Conservation (phyloP, 2,888 invertebrate genomes). For the Drosophila glabriapex region DNA sequence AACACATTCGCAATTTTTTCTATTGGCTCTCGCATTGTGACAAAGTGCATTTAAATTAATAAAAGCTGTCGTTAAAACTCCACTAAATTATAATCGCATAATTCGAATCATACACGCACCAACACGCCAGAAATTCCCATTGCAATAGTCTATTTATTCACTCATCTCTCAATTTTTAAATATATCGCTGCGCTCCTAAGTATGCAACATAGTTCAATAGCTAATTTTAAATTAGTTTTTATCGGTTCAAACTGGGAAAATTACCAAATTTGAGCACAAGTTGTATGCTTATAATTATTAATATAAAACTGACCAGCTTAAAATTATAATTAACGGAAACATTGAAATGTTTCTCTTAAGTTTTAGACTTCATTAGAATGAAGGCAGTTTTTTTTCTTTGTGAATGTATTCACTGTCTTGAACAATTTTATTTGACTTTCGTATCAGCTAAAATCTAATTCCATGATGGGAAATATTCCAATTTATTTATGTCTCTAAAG, state of each 20-base stretch:
- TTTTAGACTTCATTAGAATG: neutral
- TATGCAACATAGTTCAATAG: conserved; percentile 35
- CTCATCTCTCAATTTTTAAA: conserved; percentile 2
- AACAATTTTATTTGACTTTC: neutral
- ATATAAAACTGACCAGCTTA: neutral
- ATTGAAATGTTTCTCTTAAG: neutral
- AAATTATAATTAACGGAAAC: neutral
- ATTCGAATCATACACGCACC: conserved; percentile 50
- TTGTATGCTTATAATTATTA: neutral
- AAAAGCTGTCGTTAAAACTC: conserved; percentile 41
- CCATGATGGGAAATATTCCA: neutral
- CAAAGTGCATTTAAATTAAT: conserved; percentile 38
- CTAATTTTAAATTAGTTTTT: neutral
- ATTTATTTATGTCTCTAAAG: neutral
- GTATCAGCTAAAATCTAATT: neutral
- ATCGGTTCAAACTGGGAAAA: no score
- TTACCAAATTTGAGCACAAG: neutral
- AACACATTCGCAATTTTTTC: neutral
- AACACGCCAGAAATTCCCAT: conserved; percentile 24
- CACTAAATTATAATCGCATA: conserved; percentile 65
- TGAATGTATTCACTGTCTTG: no score
- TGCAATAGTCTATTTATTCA: neutral
- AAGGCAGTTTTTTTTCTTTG: no score
- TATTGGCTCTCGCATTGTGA: conserved; percentile 14
- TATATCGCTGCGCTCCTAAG: conserved; percentile 28